These are phyloP conservation scores for Eidolon helvum DNA, from an alignment of 2,113 vertebrate species.

Conservation along the genomic window DNA sequence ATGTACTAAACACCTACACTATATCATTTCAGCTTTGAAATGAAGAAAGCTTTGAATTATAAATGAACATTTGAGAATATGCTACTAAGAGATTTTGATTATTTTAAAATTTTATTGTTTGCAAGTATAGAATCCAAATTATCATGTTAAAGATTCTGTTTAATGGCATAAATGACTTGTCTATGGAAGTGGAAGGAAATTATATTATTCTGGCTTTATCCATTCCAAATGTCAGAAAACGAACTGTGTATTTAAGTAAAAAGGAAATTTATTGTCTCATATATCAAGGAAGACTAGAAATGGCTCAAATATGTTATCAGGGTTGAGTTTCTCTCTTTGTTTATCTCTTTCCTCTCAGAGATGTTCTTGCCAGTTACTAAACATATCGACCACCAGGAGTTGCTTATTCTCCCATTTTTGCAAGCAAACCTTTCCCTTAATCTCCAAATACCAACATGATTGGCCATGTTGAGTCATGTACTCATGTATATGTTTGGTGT, in stretches of 20 bases:
- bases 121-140: not conserved
- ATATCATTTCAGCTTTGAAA: not conserved
- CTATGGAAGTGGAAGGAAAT: not conserved
- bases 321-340: not conserved
- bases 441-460: not conserved
- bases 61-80: not conserved
- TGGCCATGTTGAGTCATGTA: not conserved
- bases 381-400: not conserved
- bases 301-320: not conserved
- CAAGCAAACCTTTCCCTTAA: not conserved
- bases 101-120: not conserved
- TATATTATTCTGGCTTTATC: not conserved
- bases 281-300: not conserved
- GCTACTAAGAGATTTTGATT: not conserved
- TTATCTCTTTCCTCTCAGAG: not conserved
- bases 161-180: not conserved
- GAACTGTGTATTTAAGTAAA: not conserved
- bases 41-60: not conserved
- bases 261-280: not conserved
- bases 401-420: not conserved
- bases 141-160: not conserved
- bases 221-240: not conserved
- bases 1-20: not conserved
- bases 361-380: not conserved
- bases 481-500: not conserved